Conservation (phyloP, 2,113 vertebrate genomes). For the Poecilia latipinna region DNA sequence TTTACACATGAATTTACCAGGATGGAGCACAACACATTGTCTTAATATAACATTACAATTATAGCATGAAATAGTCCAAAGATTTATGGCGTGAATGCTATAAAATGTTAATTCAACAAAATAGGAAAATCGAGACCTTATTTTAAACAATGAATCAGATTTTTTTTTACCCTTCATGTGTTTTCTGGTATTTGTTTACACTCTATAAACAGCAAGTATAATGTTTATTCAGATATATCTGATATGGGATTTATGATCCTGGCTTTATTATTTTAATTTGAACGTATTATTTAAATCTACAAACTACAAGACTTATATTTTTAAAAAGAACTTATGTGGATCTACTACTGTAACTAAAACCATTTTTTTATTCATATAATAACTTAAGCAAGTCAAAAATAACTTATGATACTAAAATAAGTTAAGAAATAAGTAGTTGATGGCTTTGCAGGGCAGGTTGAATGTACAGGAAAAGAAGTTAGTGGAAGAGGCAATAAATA, state of each 20-base stretch:
- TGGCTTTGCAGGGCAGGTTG: background rate
- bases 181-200: background rate
- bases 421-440: background rate
- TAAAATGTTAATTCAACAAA: background rate
- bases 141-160: background rate
- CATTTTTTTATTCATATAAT: no score
- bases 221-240: background rate
- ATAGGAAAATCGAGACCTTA: background rate
- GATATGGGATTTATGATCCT: no score
- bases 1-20: background rate
- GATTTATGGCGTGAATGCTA: no score
- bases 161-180: background rate
- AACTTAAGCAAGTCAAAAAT: background rate
- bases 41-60: background rate
- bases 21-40: background rate
- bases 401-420: background rate
- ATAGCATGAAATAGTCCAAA: no score
- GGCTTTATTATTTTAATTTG: no score
- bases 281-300: background rate
- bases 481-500: background rate
- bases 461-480: background rate
- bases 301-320: no score
- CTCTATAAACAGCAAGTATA: background rate
- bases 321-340: background rate
- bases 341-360: background rate